Conservation (phyloP, 1,140 invertebrate genomes). For the Nebria ingens region DNA sequence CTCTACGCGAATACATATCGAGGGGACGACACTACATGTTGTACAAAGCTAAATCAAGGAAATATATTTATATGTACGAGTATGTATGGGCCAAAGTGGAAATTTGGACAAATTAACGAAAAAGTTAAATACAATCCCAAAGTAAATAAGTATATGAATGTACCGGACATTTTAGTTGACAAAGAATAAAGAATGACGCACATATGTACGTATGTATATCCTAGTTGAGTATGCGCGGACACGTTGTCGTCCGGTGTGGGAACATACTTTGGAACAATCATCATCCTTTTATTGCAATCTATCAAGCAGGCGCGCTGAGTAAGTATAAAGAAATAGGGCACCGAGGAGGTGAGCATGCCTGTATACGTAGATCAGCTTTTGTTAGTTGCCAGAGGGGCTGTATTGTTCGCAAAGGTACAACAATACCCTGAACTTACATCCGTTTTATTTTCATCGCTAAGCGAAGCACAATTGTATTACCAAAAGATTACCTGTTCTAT, state of each 20-base stretch:
- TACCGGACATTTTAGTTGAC: too few relatives aligned
- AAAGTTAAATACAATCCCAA: too few relatives aligned
- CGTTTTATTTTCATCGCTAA: constrained; percentile 5
- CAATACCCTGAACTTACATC: not conserved
- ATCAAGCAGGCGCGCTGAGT: not conserved
- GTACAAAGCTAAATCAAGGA: too few relatives aligned
- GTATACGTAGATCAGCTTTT: not conserved
- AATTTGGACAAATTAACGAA: too few relatives aligned
- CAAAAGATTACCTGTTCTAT: not conserved
- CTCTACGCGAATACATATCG: constrained; percentile 25
- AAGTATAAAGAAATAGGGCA: too few relatives aligned
- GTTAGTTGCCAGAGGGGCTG: not conserved
- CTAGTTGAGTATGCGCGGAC: not conserved
- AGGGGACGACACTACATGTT: constrained; percentile 17
- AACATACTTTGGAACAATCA: not conserved
- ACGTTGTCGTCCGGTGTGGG: not conserved
- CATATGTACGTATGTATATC: not conserved
- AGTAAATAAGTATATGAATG: too few relatives aligned
- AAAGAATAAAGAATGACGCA: too few relatives aligned
- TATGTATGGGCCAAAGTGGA: too few relatives aligned
- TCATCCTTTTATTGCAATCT: not conserved
- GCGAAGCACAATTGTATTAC: not conserved
- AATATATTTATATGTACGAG: too few relatives aligned
- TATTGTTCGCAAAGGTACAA: not conserved
- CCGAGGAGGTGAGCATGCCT: too few relatives aligned